These are phyloP conservation scores for Upupa epops DNA, from an alignment of 2,113 vertebrate species.

Conservation along the genomic window DNA sequence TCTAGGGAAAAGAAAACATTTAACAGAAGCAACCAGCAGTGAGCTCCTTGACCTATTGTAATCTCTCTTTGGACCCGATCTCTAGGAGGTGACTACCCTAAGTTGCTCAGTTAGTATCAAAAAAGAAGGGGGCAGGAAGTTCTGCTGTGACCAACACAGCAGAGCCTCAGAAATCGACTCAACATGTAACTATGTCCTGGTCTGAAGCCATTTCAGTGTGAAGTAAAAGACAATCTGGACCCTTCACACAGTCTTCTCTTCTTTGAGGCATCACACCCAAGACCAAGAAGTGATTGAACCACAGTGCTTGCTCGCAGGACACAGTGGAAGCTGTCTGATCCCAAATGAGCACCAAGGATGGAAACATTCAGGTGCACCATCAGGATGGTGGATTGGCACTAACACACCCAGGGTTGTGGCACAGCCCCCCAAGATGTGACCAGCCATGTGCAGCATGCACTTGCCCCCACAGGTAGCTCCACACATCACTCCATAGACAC, in stretches of 20 bases:
- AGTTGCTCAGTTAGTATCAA: background rate
- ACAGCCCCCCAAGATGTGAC: rapidly evolving
- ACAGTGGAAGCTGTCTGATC: background rate
- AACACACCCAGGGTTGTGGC: rapidly evolving
- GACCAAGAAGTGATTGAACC: rapidly evolving
- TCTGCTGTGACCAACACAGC: background rate
- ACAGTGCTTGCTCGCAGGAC: background rate
- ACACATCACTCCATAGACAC: rapidly evolving
- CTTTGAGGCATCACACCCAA: background rate
- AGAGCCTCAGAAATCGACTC: background rate
- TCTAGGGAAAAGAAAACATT: background rate
- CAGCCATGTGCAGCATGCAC: rapidly evolving
- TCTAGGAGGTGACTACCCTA: background rate
- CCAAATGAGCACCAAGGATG: background rate
- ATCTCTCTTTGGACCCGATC: background rate
- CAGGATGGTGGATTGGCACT: rapidly evolving
- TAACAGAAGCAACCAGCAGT: background rate
- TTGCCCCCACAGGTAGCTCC: background rate
- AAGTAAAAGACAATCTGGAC: background rate
- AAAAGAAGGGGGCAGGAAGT: background rate
- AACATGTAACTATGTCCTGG: background rate
- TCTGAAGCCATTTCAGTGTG: background rate
- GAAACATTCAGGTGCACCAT: rapidly evolving
- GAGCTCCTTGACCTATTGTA: background rate
- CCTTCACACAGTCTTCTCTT: background rate